These are phyloP conservation scores for Candoia aspera DNA, from an alignment of 2,113 vertebrate genomes.

Conservation along the genomic window DNA sequence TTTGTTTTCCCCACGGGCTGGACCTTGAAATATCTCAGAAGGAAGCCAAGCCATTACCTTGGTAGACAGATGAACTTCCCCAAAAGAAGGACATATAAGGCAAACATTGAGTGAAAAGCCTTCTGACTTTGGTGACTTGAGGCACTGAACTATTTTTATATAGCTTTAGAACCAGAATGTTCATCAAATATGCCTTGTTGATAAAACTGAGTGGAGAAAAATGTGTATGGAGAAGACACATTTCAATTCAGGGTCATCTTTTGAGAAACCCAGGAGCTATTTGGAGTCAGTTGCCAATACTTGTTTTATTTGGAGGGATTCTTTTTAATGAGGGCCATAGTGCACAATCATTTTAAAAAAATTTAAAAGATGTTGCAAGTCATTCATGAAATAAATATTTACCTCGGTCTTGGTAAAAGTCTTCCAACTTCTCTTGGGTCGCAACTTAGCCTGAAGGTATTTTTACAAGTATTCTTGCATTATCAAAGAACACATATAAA, in stretches of 20 bases:
- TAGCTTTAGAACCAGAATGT: slow-evolving; percentile 9
- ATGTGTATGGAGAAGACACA: not conserved
- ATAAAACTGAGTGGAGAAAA: not conserved
- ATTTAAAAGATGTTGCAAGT: not conserved
- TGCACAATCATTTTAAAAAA: not conserved
- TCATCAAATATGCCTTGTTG: slow-evolving; percentile 16
- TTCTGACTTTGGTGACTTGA: slow-evolving; percentile 41
- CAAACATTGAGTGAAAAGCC: slow-evolving; percentile 35
- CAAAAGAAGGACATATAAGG: slow-evolving; percentile 60
- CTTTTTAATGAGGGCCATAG: not conserved
- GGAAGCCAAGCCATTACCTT: slow-evolving; percentile 19
- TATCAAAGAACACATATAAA: not conserved
- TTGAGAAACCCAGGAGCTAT: not conserved
- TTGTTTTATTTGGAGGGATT: not conserved
- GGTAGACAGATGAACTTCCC: slow-evolving; percentile 24
- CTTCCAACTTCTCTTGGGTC: rapidly evolving
- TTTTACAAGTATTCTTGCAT: not conserved
- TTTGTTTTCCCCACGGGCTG: not conserved
- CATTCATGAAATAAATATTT: not conserved
- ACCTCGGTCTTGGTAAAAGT: not conserved
- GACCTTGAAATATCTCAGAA: slow-evolving; percentile 1
- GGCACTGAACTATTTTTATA: slow-evolving; percentile 43
- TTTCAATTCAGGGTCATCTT: not conserved
- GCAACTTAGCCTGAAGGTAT: not conserved
- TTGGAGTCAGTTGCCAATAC: rapidly evolving